phyloP scores from a whole-genome alignment of 2,888 invertebrate species.

The Latrodectus hesperus region DNA sequence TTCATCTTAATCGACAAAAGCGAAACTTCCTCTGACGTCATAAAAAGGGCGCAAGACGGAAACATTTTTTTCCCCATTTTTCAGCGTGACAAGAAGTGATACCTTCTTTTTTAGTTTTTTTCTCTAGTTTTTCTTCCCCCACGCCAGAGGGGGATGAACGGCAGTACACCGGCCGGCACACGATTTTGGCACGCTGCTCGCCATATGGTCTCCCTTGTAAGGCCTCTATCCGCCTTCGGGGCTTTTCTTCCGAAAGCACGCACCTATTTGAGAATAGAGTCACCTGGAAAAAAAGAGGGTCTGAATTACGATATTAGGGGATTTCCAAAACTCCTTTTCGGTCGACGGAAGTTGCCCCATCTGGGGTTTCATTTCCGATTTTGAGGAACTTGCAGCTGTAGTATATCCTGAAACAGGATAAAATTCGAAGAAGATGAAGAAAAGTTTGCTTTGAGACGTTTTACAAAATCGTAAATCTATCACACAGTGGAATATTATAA shows the following conservation, averaged over 20 bases:
- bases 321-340: constrained; percentile 34
- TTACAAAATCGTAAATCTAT: no score
- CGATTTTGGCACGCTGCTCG: constrained; percentile 51
- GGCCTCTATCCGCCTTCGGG: constrained; percentile 17
- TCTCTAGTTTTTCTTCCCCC: no score
- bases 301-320: constrained; percentile 29
- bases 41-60: background rate
- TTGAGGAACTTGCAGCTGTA: constrained; percentile 26
- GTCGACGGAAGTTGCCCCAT: constrained; percentile 57
- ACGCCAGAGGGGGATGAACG: background rate
- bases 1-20: background rate
- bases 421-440: no score
- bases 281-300: constrained; percentile 26
- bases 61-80: background rate
- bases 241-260: constrained; percentile 26
- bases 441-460: no score
- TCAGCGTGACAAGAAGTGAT: background rate
- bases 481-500: no score
- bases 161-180: constrained; percentile 38
- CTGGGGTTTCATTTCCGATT: constrained; percentile 56
- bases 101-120: no score
- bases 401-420: no score
- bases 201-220: constrained; percentile 32
- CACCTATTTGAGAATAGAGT: background rate
- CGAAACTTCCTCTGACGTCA: background rate